Evolutionary conservation across 2,888 invertebrate species (phyloP).

Genomic region (Eumerus sabulonum): DNA sequence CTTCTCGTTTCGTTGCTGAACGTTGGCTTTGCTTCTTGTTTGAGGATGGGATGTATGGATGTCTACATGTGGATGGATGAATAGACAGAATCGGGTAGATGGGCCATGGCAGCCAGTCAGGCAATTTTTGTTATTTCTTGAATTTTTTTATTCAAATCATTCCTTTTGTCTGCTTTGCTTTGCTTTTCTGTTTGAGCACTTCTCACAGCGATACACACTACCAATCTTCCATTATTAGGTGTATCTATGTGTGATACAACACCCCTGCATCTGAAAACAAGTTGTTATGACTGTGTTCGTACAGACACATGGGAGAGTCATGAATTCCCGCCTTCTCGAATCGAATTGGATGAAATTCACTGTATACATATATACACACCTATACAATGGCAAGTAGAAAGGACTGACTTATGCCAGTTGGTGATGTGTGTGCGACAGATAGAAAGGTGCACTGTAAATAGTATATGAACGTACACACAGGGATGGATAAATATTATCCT

Average conservation of each 20-base stretch:
- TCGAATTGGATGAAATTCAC: conserved; percentile 60
- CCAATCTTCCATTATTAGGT: conserved; percentile 29
- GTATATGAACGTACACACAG: conserved; percentile 41
- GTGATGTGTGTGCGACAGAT: conserved; percentile 24
- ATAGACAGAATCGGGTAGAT: conserved; percentile 57
- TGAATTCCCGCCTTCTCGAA: conserved; percentile 64
- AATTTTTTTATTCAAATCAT: conserved; percentile 4
- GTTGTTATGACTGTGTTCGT: conserved; percentile 28
- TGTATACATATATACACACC: conserved; percentile 24
- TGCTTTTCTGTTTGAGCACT: conserved; percentile 10
- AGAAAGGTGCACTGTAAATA: conserved; percentile 61
- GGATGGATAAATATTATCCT: conserved; percentile 63
- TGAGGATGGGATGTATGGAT: too few species aligned
- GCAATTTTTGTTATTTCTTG: conserved; percentile 59
- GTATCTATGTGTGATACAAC: conserved; percentile 28
- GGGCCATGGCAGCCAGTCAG: conserved; percentile 64
- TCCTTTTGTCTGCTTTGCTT: not conserved
- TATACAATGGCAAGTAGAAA: too few species aligned
- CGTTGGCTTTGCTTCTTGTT: not conserved
- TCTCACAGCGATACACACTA: conserved; percentile 16
- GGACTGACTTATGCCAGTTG: not conserved
- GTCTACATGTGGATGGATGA: conserved; percentile 56
- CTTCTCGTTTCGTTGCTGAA: too few species aligned
- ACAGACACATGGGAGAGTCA: conserved; percentile 15
- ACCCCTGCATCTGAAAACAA: conserved; percentile 35